Conservation (phyloP, 2,797 vertebrate genomes). For the Falco cherrug region DNA sequence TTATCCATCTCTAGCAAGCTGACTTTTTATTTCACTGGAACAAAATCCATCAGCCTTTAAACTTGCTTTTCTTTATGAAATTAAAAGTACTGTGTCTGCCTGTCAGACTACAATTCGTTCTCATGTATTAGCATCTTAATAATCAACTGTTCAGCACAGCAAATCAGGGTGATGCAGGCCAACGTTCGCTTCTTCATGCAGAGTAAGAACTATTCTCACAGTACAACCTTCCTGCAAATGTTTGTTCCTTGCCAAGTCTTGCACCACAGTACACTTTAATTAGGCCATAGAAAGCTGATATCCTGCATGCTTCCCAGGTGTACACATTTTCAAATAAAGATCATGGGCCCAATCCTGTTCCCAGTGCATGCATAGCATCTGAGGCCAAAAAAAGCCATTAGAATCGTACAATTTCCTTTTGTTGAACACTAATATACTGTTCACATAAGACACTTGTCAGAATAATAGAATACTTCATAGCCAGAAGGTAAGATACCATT, state of each 20-base stretch:
- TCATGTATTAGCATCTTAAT: constrained; percentile 1
- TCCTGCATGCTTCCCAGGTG: constrained; percentile 14
- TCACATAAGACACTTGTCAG: not conserved
- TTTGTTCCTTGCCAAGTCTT: constrained; percentile 33
- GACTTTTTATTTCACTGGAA: not conserved
- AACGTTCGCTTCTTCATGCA: constrained; percentile 3
- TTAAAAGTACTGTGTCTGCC: not conserved
- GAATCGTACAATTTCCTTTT: not conserved
- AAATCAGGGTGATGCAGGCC: not conserved
- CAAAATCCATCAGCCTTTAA: not conserved
- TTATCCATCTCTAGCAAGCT: not conserved
- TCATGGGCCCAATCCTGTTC: not conserved
- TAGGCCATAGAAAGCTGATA: constrained; percentile 12
- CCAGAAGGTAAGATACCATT: not conserved
- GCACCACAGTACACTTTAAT: constrained; percentile 4
- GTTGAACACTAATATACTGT: not conserved
- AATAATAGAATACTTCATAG: not conserved
- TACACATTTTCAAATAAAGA: not conserved
- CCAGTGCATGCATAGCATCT: not conserved
- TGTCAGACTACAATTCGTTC: not conserved
- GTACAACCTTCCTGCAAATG: not conserved
- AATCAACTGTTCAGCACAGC: not conserved
- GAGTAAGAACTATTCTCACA: not conserved
- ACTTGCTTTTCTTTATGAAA: not conserved
- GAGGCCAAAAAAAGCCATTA: not conserved